phyloP scores from a whole-genome alignment of 2,888 invertebrate genomes.

The Drosophila longiperda region DNA sequence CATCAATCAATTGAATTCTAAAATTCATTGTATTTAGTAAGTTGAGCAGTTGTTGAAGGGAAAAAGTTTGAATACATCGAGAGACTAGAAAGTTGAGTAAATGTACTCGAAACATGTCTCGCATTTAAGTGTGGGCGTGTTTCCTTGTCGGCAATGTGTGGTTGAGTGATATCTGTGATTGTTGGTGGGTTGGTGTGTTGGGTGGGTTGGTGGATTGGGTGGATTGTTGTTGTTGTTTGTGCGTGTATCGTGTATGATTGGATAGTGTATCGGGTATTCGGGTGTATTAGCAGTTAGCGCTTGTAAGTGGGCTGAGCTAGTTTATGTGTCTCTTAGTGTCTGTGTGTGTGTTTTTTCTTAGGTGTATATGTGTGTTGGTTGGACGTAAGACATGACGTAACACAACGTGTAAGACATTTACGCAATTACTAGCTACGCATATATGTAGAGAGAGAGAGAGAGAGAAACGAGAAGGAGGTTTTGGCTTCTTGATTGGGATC shows the following conservation, averaged over 20 bases:
- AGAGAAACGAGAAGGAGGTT: conserved; percentile 3
- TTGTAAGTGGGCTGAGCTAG: conserved; percentile 20
- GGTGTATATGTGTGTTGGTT: conserved; percentile 17
- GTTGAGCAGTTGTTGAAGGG: conserved; percentile 18
- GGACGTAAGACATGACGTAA: conserved; percentile 74
- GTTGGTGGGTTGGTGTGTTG: conserved; percentile 14
- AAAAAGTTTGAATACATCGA: conserved; percentile 8
- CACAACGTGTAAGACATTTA: conserved; percentile 73
- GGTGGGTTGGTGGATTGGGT: conserved; percentile 25
- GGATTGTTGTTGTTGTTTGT: conserved; percentile 27
- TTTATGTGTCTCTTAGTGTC: conserved; percentile 20
- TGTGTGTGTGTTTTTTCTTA: conserved; percentile 20
- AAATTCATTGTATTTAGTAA: conserved; percentile 24
- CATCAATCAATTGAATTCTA: conserved; percentile 23
- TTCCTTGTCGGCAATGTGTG: conserved; percentile 41
- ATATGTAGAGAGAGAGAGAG: conserved; percentile 8
- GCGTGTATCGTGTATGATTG: conserved; percentile 22
- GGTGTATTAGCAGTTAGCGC: conserved; percentile 24
- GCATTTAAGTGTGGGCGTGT: conserved; percentile 39
- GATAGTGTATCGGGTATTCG: conserved; percentile 12
- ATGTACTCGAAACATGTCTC: conserved; percentile 47
- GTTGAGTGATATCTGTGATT: conserved; percentile 40
- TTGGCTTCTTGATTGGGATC: conserved; percentile 30
- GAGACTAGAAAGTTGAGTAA: conserved; percentile 15
- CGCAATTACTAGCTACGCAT: conserved; percentile 55